These are phyloP conservation scores for Rotaria magnacalcarata DNA, from an alignment of 2,888 invertebrate species.

Conservation along the genomic window DNA sequence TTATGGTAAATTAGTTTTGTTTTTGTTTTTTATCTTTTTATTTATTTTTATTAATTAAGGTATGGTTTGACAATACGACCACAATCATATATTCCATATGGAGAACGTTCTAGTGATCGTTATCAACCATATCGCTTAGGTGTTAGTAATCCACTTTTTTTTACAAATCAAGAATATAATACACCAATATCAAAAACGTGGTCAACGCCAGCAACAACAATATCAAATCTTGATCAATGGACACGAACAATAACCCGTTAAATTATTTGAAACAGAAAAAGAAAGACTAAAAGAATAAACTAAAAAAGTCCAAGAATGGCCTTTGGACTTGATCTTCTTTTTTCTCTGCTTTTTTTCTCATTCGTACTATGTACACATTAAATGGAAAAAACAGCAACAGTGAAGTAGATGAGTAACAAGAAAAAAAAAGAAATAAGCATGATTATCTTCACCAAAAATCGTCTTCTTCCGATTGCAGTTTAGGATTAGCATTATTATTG, in stretches of 20 bases:
- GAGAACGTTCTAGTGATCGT: not conserved
- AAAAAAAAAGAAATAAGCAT: not conserved
- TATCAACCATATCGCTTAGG: conserved; percentile 13
- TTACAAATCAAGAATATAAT: conserved; percentile 23
- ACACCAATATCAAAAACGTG: conserved; percentile 5
- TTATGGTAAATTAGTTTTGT: conserved; percentile 39
- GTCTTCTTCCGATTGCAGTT: conserved; percentile 12
- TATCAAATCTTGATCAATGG: conserved; percentile 29
- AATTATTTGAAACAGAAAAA: not conserved
- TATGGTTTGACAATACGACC: conserved; percentile 33
- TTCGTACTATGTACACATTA: conserved; percentile 11
- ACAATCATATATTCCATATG: not conserved
- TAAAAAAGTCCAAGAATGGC: not conserved
- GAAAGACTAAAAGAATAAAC: not conserved
- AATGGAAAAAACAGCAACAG: not conserved
- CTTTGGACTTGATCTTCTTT: not conserved
- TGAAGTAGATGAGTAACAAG: not conserved
- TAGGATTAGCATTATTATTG: not conserved
- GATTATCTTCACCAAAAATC: conserved; percentile 11
- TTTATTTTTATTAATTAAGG: not conserved
- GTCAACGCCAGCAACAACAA: conserved; percentile 6
- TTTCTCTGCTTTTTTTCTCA: not conserved
- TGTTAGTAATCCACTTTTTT: conserved; percentile 33
- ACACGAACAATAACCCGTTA: conserved; percentile 22
- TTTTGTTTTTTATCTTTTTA: not conserved